Evolutionary conservation across 2,113 vertebrate species (phyloP), one percentile per base, ranked within the genome.

Genomic region (Otis tarda): DNA sequence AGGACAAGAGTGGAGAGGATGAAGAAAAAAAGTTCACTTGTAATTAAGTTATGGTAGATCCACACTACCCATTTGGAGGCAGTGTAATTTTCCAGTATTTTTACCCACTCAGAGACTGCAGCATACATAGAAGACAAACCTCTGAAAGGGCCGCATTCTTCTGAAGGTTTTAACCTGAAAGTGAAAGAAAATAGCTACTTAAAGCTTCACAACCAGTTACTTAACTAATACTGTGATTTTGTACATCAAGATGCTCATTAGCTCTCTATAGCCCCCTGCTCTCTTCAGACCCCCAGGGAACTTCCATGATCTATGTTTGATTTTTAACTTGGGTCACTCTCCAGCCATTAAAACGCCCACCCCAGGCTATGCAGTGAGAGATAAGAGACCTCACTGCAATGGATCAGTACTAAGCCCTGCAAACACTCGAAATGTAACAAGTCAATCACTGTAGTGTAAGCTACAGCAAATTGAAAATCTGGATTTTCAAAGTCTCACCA

Each of bases 21-120:
- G 96, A 99, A 99, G 96, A 99, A 99, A 98, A 99, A 99, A 65
- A 99, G 97, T 95, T 98, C 98, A 20, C 97, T 99, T 47, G 94
- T 95, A 53, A 99, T 98, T 92, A 99, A 96, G 53, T 99, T 98
- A 11, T 78, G 43, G 93, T 99, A 99, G 96, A 99, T 98, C 99
- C 99, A 99, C 25, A 98, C 90, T 1, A 98, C 98, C 99, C 98
- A 99, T 10, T 78, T 25, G 5, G 97, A 98, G 55, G 91, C 41
- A 6, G 94, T 17, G 31, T 93, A 80, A 7, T 6, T 41, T 6
- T 37, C 55, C 27, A 99, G 92, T 3, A 20, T 43, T 6, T 76
- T 35, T 7, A 99, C 98, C 99, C 99, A 99, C 37, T 74, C 52
- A 21, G 89, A 93, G 33, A 99, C 94, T 45, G 98, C 97, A 47